Conservation (phyloP, 2,888 invertebrate species). For the Prostheceraeus crozeri region DNA sequence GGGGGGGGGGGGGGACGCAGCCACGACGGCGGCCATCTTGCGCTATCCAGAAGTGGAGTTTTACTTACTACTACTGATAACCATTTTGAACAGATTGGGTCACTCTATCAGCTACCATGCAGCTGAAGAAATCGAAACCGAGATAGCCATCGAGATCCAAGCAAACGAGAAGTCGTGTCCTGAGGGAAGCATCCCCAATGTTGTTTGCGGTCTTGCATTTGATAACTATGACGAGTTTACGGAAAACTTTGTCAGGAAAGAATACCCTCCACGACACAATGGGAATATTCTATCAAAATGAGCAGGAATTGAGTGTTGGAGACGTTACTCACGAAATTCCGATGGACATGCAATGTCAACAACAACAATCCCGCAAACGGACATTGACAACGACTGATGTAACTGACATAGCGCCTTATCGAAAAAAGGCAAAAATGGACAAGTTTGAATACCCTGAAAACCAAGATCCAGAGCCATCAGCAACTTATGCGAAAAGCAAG, state of each 20-base stretch:
- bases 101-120: constrained; percentile 33
- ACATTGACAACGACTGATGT: no score
- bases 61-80: constrained; percentile 35
- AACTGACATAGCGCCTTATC: constrained; percentile 21
- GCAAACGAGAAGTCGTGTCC: no score
- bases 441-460: constrained; percentile 19
- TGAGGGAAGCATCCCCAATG: constrained; percentile 13
- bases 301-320: no score
- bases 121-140: constrained; percentile 36
- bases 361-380: no score
- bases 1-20: no score
- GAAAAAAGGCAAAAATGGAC: constrained; percentile 20
- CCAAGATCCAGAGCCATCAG: constrained; percentile 17
- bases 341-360: no score
- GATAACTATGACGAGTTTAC: constrained; percentile 38
- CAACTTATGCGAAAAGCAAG: no score
- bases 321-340: no score
- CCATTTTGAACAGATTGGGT: constrained; percentile 36
- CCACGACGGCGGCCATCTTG: no score
- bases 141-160: no score
- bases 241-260: constrained; percentile 32
- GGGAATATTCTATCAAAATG: constrained; percentile 38
- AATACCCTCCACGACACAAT: constrained; percentile 39
- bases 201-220: constrained; percentile 17
- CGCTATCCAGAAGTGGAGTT: no score